Conservation (phyloP, 2,113 vertebrate genomes). For the Terrapene triunguis region DNA sequence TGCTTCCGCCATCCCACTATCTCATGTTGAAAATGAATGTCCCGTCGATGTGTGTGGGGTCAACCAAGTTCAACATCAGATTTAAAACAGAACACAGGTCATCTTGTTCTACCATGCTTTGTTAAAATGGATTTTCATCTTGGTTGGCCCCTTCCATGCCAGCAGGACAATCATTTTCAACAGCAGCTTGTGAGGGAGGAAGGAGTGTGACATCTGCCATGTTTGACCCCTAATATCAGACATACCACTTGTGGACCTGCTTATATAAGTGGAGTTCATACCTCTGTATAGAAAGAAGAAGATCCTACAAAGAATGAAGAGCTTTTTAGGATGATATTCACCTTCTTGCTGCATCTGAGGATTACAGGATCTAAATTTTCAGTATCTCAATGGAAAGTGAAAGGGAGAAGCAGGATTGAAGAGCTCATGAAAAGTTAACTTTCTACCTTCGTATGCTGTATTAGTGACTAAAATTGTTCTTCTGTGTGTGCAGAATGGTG, state of each 20-base stretch:
- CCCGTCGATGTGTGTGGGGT: not conserved
- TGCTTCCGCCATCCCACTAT: not conserved
- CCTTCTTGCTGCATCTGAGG: not conserved
- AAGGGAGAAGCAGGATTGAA: not conserved
- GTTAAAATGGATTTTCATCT: not conserved
- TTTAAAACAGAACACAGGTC: rapidly evolving
- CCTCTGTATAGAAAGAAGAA: not conserved
- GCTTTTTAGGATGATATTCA: not conserved
- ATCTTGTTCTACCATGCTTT: not conserved
- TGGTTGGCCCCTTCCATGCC: not conserved
- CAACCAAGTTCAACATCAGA: not conserved
- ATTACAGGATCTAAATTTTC: not conserved
- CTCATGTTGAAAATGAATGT: not conserved
- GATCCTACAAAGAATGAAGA: not conserved
- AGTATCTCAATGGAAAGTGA: not conserved
- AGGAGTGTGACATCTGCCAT: not conserved
- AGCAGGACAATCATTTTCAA: not conserved
- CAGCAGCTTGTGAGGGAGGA: not conserved
- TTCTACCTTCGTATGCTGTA: not conserved
- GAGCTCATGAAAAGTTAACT: not conserved
- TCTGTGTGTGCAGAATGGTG: not conserved
- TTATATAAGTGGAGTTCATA: slow-evolving; percentile 1
- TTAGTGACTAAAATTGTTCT: not conserved
- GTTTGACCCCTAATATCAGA: not conserved
- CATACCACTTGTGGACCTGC: not conserved